Evolutionary conservation across 2,888 invertebrate species (phyloP).

Genomic region (Heliconius ethilla): DNA sequence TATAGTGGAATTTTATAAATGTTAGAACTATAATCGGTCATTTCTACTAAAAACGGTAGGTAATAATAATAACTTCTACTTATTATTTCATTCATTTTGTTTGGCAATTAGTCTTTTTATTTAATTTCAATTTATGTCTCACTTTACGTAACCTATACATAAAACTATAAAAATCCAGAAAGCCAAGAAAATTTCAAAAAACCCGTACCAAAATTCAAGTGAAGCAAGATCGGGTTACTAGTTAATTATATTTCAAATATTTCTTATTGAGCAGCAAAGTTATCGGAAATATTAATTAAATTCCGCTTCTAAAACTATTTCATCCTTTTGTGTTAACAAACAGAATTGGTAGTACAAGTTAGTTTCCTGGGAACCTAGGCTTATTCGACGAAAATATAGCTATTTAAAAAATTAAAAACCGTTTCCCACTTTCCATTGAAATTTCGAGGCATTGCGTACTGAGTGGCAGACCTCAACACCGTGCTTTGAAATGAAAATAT

Average conservation of each 20-base stretch:
- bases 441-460: too few relatives aligned
- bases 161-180: neutral
- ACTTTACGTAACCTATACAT: neutral
- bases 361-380: neutral
- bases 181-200: neutral
- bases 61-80: too few relatives aligned
- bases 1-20: neutral
- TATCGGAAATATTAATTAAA: constrained; percentile 18
- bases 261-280: constrained; percentile 5
- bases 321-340: constrained; percentile 18
- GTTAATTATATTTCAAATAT: neutral
- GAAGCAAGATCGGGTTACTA: neutral
- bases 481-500: too few relatives aligned
- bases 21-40: neutral
- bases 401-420: neutral
- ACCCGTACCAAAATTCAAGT: neutral
- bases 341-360: neutral
- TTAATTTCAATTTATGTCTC: neutral
- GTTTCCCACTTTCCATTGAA: too few relatives aligned
- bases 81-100: neutral
- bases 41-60: neutral
- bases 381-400: neutral
- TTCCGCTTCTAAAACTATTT: constrained; percentile 11
- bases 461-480: too few relatives aligned
- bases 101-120: neutral